Conservation (phyloP, 2,888 invertebrate genomes). For the Drosophila diplacantha region DNA sequence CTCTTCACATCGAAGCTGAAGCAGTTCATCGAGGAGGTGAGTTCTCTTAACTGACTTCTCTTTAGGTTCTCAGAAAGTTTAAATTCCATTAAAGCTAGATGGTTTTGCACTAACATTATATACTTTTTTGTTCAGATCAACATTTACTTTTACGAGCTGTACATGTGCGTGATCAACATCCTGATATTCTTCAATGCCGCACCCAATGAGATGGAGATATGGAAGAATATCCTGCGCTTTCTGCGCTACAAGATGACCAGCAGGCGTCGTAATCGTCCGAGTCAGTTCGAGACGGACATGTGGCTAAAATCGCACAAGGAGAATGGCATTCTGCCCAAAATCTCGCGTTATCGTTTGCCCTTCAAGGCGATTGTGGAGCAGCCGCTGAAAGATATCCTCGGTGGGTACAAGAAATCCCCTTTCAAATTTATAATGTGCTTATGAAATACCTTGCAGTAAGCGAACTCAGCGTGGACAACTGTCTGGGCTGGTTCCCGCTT, state of each 20-base stretch:
- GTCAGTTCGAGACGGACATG: constrained; percentile 76
- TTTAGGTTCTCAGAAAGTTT: no score
- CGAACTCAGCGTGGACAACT: constrained; percentile 77
- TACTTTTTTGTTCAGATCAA: constrained; percentile 67
- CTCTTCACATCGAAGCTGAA: constrained; percentile 71
- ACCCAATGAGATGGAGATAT: constrained; percentile 75
- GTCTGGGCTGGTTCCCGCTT: constrained; percentile 77
- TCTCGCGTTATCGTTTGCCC: constrained; percentile 77
- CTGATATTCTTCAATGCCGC: constrained; percentile 71
- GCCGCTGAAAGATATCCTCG: constrained; percentile 73
- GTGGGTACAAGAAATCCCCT: constrained; percentile 37
- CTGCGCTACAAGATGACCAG: constrained; percentile 76
- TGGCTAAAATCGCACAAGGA: constrained; percentile 76
- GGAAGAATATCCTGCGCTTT: constrained; percentile 76
- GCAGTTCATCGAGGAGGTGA: constrained; percentile 73
- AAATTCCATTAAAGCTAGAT: no score
- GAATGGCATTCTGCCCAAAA: constrained; percentile 76
- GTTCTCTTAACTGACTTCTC: no score
- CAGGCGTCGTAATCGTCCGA: constrained; percentile 73
- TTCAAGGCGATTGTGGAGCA: constrained; percentile 76
- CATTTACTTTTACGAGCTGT: constrained; percentile 77
- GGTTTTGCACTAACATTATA: neutral
- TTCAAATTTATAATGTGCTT: no score
- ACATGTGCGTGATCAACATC: constrained; percentile 76
- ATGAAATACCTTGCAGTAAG: constrained; percentile 54